A percentile compares a stretch with the other conserved stretches of the same genome.
These are phyloP conservation scores for Oxyscelio sp. DNA, from an alignment of 2,888 invertebrate species.

Conservation along the genomic window DNA sequence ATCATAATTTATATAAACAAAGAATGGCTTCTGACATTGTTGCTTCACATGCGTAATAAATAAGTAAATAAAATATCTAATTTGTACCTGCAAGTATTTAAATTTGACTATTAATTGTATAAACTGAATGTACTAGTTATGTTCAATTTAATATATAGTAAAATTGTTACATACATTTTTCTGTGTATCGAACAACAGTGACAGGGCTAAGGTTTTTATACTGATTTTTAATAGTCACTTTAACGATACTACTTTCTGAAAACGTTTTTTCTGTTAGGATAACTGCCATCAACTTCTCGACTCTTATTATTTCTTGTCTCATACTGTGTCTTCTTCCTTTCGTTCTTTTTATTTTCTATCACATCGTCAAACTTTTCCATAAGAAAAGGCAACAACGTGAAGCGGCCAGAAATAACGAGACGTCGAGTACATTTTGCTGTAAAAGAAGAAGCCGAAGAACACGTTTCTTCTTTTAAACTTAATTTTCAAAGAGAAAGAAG, in stretches of 20 bases:
- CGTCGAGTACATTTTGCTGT: constrained; percentile 54
- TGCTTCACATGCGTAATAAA: too few species aligned
- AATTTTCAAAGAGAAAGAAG: constrained; percentile 47
- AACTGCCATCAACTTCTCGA: constrained; percentile 61
- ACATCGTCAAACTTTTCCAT: constrained; percentile 70
- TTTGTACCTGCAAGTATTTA: too few species aligned
- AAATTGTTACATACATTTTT: too few species aligned
- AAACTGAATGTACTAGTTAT: too few species aligned
- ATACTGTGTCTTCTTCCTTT: constrained; percentile 41
- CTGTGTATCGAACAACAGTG: too few species aligned
- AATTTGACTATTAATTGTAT: too few species aligned
- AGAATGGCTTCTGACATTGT: too few species aligned
- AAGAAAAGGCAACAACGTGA: constrained; percentile 65
- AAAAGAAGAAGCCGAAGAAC: constrained; percentile 45
- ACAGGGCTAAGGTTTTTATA: too few species aligned
- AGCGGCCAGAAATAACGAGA: constrained; percentile 67
- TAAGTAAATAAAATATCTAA: too few species aligned
- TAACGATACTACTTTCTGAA: constrained; percentile 57
- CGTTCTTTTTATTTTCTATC: constrained; percentile 64
- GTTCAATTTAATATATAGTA: too few species aligned
- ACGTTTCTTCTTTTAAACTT: constrained; percentile 55
- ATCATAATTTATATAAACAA: too few species aligned
- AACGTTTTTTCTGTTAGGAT: constrained; percentile 55
- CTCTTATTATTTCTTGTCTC: constrained; percentile 66
- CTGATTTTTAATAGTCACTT: too few species aligned